Evolutionary conservation across 1,140 invertebrate species (phyloP).

Genomic region (Neotoxoptera formosana): DNA sequence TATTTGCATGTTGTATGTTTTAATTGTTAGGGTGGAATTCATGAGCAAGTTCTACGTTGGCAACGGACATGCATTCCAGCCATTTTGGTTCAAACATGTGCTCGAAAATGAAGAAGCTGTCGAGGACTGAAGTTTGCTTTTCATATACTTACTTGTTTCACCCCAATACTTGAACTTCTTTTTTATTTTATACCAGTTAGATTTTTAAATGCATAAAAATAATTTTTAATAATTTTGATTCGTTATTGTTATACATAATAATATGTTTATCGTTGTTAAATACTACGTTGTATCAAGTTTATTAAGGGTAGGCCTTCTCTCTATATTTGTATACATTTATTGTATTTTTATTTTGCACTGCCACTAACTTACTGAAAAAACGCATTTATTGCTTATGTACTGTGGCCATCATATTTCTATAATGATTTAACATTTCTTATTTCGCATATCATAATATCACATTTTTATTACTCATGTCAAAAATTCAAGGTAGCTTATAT

Average conservation of each 20-base stretch:
- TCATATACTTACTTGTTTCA: slow-evolving; percentile 25
- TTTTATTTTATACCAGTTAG: slow-evolving; percentile 46
- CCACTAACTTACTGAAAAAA: slow-evolving; percentile 35
- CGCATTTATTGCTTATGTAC: background rate
- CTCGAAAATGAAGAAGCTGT: slow-evolving; percentile 70
- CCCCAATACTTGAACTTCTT: slow-evolving; percentile 14
- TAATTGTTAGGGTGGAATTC: slow-evolving; percentile 71
- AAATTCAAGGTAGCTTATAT: background rate
- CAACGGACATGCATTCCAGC: slow-evolving; percentile 86
- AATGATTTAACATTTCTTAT: slow-evolving; percentile 10
- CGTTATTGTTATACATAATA: slow-evolving; percentile 49
- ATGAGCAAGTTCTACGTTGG: slow-evolving; percentile 96
- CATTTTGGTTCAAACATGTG: slow-evolving; percentile 92
- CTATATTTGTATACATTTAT: slow-evolving; percentile 13
- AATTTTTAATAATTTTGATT: slow-evolving; percentile 38
- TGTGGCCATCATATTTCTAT: background rate
- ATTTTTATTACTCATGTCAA: background rate
- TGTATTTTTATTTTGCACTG: slow-evolving; percentile 42
- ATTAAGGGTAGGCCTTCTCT: background rate
- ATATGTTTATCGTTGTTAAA: slow-evolving; percentile 52
- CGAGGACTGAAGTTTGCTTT: slow-evolving; percentile 59
- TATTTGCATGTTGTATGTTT: background rate
- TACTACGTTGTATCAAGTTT: background rate
- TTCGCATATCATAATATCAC: slow-evolving; percentile 4
- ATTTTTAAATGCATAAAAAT: background rate